Evolutionary conservation across 1,140 invertebrate species (phyloP).

Genomic region (Scaptomyza montana): DNA sequence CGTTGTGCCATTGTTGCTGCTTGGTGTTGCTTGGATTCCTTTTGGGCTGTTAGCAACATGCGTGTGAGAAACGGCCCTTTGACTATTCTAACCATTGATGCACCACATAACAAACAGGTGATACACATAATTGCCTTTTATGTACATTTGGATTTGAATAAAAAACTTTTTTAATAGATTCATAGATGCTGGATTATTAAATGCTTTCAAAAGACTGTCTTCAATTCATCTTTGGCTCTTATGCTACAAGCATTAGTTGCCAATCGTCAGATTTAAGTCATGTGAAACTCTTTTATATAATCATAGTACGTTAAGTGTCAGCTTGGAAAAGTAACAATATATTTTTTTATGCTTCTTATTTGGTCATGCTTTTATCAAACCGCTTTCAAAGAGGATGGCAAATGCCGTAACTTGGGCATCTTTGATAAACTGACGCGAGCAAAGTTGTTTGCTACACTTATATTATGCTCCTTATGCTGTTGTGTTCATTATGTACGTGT

Average conservation of each 20-base stretch:
- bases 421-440: neutral
- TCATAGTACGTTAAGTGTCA: no score
- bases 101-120: conserved; percentile 4
- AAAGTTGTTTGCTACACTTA: neutral
- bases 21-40: conserved; percentile 9
- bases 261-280: no score
- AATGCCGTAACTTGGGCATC: neutral
- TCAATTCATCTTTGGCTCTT: no score
- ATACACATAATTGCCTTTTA: no score
- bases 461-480: neutral
- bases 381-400: neutral
- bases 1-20: conserved; percentile 17
- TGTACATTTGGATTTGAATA: no score
- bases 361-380: neutral
- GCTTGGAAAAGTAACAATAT: no score
- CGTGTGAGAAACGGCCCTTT: neutral
- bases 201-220: no score
- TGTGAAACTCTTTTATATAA: no score
- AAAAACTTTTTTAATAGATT: no score
- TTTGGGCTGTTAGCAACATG: conserved; percentile 27
- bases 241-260: no score
- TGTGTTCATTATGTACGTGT: neutral
- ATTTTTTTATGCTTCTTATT: no score
- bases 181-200: no score
- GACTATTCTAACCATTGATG: conserved; percentile 26